phyloP scores from a whole-genome alignment of 2,888 invertebrate genomes.

The Caenorhabditis becei region DNA sequence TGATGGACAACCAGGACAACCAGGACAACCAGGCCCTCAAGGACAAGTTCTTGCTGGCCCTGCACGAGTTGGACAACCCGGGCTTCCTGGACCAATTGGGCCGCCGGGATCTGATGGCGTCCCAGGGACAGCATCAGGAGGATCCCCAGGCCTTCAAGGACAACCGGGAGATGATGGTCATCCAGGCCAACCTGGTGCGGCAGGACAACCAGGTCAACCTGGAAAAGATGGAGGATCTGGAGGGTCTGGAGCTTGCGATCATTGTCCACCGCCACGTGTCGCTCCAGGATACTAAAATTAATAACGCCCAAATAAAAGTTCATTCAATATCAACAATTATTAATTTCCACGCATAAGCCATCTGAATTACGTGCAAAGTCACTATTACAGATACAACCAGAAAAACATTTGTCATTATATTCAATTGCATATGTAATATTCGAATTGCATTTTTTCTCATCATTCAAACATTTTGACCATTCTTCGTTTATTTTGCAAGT shows the following conservation, averaged over 20 bases:
- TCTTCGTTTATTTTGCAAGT: conserved; percentile 40
- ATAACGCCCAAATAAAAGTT: background rate
- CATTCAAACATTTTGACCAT: conserved; percentile 48
- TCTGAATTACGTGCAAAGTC: conserved; percentile 36
- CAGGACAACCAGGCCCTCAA: conserved; percentile 64
- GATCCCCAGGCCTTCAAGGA: conserved; percentile 65
- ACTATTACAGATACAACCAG: conserved; percentile 35
- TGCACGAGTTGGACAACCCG: conserved; percentile 54
- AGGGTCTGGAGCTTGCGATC: conserved; percentile 62
- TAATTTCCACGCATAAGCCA: conserved; percentile 37
- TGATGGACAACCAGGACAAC: conserved; percentile 64
- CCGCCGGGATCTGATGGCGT: conserved; percentile 56
- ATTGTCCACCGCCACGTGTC: conserved; percentile 68
- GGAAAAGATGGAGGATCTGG: conserved; percentile 60
- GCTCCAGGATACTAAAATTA: conserved; percentile 66
- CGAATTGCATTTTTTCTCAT: conserved; percentile 19
- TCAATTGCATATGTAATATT: background rate
- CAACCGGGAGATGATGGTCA: conserved; percentile 60
- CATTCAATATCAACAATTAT: conserved; percentile 22
- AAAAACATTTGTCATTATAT: conserved; percentile 32
- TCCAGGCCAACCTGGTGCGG: conserved; percentile 54
- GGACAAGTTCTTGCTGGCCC: conserved; percentile 56
- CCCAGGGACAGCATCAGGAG: conserved; percentile 62
- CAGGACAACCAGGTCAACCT: conserved; percentile 52
- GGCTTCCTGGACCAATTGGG: conserved; percentile 60